These are phyloP conservation scores for Allochrocebus solatus DNA, from an alignment of 2,797 vertebrate genomes.

Conservation along the genomic window DNA sequence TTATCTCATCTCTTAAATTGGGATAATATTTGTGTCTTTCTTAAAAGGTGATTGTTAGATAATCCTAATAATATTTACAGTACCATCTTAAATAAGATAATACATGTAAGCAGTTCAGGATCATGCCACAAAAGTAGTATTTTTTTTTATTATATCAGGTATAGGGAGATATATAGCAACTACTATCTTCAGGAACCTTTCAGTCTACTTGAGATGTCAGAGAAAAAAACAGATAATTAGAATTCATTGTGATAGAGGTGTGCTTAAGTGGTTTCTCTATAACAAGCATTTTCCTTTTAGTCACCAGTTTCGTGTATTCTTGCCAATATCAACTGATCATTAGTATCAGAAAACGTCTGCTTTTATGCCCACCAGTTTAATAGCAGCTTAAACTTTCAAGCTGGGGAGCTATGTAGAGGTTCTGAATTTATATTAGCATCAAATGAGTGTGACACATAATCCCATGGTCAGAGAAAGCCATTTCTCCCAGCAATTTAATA, in stretches of 20 bases:
- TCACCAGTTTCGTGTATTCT: background rate
- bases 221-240: background rate
- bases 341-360: background rate
- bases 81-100: background rate
- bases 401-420: background rate
- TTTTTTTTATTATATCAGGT: background rate
- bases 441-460: conserved; percentile 47
- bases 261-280: background rate
- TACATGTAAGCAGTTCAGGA: background rate
- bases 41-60: background rate
- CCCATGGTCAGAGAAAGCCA: conserved; percentile 8
- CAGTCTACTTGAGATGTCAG: background rate
- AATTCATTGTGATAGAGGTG: background rate
- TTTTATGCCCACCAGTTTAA: conserved; percentile 32
- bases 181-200: background rate
- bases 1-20: conserved; percentile 23
- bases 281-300: background rate
- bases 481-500: conserved; percentile 44
- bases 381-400: conserved; percentile 23
- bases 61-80: background rate
- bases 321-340: background rate
- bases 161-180: background rate
- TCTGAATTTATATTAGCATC: conserved; percentile 56
- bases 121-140: background rate
- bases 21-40: background rate